These are phyloP conservation scores for Rhinella marina DNA, from an alignment of 2,797 vertebrate genomes.

Conservation along the genomic window DNA sequence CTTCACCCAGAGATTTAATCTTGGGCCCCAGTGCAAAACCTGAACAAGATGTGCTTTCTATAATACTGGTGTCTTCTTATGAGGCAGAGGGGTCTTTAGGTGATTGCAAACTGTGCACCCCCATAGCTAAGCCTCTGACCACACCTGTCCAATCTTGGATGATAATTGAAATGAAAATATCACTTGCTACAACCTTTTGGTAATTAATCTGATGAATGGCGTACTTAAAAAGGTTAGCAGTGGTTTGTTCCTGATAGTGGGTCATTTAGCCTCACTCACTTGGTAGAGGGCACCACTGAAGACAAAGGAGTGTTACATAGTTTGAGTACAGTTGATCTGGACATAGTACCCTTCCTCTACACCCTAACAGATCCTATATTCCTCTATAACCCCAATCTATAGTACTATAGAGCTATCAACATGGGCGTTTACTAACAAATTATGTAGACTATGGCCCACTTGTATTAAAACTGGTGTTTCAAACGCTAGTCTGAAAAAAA, in stretches of 20 bases:
- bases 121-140: too few species aligned
- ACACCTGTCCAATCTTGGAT: not conserved
- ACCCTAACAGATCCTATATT: not conserved
- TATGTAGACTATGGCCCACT: not conserved
- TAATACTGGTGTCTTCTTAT: too few species aligned
- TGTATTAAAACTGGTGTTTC: too few species aligned
- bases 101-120: too few species aligned
- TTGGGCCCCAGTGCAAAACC: too few species aligned
- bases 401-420: not conserved
- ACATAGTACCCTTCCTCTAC: not conserved
- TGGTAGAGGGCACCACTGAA: not conserved
- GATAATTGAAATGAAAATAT: not conserved
- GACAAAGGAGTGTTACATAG: not conserved
- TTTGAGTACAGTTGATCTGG: not conserved
- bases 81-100: too few species aligned
- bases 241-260: not conserved
- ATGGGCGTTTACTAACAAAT: not conserved
- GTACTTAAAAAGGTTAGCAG: not conserved
- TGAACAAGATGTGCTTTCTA: too few species aligned
- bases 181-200: too few species aligned
- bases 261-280: not conserved
- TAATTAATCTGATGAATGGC: too few species aligned
- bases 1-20: too few species aligned
- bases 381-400: not conserved
- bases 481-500: too few species aligned